phyloP scores from a whole-genome alignment of 2,888 invertebrate genomes.

The Phlogophora meticulosa region DNA sequence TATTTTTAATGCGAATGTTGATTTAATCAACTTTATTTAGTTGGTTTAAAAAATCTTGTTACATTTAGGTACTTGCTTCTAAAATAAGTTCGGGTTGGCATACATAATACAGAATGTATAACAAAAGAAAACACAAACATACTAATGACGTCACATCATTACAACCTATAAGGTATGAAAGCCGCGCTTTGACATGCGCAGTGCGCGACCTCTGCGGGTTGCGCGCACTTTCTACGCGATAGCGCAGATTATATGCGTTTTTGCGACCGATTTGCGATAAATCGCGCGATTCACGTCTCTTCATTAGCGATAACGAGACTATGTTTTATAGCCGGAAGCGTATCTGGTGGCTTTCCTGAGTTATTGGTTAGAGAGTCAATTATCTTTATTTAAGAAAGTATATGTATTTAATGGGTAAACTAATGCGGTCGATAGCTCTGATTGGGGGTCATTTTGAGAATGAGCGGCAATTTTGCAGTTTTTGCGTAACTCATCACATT shows the following conservation, averaged over 20 bases:
- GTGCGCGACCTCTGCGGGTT: constrained; percentile 65
- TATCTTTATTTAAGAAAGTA: constrained; percentile 52
- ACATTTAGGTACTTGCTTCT: background rate
- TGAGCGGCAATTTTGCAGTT: background rate
- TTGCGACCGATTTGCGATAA: constrained; percentile 64
- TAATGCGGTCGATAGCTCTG: constrained; percentile 27
- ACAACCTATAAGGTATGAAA: constrained; percentile 71
- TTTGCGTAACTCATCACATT: constrained; percentile 11
- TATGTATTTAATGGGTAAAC: constrained; percentile 31
- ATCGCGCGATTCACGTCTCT: constrained; percentile 63
- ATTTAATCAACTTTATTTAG: background rate
- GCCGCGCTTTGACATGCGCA: constrained; percentile 69
- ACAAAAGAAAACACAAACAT: constrained; percentile 39
- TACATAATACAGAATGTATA: background rate
- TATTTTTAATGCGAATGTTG: background rate
- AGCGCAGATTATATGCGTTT: constrained; percentile 54
- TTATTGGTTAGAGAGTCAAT: constrained; percentile 52
- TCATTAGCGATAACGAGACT: constrained; percentile 66
- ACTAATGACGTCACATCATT: constrained; percentile 48
- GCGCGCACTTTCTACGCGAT: constrained; percentile 70
- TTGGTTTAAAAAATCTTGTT: background rate
- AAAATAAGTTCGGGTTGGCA: background rate
- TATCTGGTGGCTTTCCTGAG: constrained; percentile 45
- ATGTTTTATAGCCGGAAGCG: constrained; percentile 59
- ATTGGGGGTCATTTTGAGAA: constrained; percentile 35